Base-by-base conservation (phyloP, 2,113 vertebrate species). In the Tricholaema leucomelas region DNA sequence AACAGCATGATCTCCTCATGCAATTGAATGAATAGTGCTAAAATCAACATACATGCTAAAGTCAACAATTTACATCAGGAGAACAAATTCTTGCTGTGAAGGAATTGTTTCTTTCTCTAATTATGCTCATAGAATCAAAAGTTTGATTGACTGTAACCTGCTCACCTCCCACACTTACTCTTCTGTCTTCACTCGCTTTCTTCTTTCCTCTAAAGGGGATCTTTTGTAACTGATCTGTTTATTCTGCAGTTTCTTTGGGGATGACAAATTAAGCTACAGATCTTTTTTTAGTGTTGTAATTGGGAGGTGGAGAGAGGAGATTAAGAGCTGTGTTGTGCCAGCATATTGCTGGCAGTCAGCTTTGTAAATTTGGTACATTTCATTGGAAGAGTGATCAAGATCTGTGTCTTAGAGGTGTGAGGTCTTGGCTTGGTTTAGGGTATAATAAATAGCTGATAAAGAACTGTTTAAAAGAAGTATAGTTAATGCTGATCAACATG, bases 71-170 rank as follows among this genome's bases (percentile, higher is more conserved):
- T 92, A n/a, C 52, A 82, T 93, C 81, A 64, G 66, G 88, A 91
- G 88, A 94, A 85, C 31, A 77, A 85, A 85, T 80, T 87, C 88
- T 71, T 28, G 24, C 88, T 95, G 72, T 91, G 91, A 93, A 92
- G 64, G 72, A 85, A 83, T 85, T 92, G 36, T 89, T 92, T 71
- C 64, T 92, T 85, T 94, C 87, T 82, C 81, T 73, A 81, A 78
- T 95, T 92, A 77, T 83, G 92, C 52, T 87, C 24, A 8, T 33
- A 54, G 84, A 94, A 77, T 93, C 67, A 59, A 54, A 79, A 82
- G 64, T 91, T 87, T 95, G 93, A 86, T 90, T 94, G 94, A 91
- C 92, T 87, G 33, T 87, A 93, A 91, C 64, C 38, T 85, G 84
- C 6, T 4, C 42, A 91, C 84, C 81, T 94, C 89, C 71, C 67